phyloP scores from a whole-genome alignment of 2,888 invertebrate species.

The Pseudococcus jackbeardsleyi region DNA sequence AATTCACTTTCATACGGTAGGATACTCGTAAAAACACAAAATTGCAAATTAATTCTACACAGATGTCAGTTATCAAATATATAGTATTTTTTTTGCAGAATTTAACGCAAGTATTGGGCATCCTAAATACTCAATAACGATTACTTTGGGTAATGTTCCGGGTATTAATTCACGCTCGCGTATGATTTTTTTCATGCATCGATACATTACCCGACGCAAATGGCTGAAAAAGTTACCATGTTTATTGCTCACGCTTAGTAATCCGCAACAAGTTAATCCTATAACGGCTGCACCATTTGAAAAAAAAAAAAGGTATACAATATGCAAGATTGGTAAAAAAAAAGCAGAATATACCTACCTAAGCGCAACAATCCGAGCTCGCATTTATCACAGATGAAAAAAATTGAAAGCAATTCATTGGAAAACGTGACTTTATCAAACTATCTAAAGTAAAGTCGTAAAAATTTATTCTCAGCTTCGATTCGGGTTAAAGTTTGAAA shows the following conservation, averaged over 20 bases:
- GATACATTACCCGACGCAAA: too few species aligned
- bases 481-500: conserved; percentile 32
- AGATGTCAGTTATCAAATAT: too few species aligned
- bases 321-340: not conserved
- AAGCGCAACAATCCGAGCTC: conserved; percentile 22
- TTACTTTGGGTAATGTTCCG: too few species aligned
- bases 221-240: not conserved
- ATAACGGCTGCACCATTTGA: not conserved
- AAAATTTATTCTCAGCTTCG: conserved; percentile 22
- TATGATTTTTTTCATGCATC: too few species aligned
- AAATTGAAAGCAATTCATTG: conserved; percentile 32
- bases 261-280: conserved; percentile 26
- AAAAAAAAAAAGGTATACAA: not conserved
- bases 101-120: too few species aligned
- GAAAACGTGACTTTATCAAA: conserved; percentile 6
- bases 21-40: too few species aligned
- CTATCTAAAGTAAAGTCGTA: conserved; percentile 1
- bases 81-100: too few species aligned
- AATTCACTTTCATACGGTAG: too few species aligned
- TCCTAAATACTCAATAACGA: too few species aligned
- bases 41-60: too few species aligned
- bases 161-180: too few species aligned
- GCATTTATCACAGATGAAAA: conserved; percentile 4
- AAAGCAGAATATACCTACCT: not conserved
- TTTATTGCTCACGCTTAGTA: not conserved